Percentiles rank a stretch among this genome's conserved stretches.
These are phyloP conservation scores for Drosophila bipectinata DNA, from an alignment of 1,140 invertebrate species.

Conservation along the genomic window DNA sequence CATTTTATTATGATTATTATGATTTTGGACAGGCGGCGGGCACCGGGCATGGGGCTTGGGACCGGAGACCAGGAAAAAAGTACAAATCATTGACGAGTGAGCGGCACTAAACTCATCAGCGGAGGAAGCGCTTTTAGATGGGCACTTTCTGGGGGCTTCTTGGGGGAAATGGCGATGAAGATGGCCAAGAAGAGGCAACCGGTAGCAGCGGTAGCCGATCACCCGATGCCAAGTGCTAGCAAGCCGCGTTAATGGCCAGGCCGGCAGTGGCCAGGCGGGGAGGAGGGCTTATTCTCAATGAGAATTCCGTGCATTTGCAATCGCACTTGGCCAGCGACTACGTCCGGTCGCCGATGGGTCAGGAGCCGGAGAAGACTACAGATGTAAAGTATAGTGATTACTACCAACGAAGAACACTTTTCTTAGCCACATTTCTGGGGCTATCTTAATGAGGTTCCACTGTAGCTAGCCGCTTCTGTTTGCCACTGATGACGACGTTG, in stretches of 20 bases:
- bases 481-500: slow-evolving; percentile 71
- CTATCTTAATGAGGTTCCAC: background rate
- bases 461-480: slow-evolving; percentile 36
- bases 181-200: slow-evolving; percentile 45
- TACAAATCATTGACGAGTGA: slow-evolving; percentile 75
- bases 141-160: background rate
- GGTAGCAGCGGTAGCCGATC: slow-evolving; percentile 76
- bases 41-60: slow-evolving; percentile 49
- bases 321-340: slow-evolving; percentile 74
- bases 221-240: slow-evolving; percentile 48
- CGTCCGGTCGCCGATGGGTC: slow-evolving; percentile 71
- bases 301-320: slow-evolving; percentile 82
- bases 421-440: too few species aligned
- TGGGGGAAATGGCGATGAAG: slow-evolving; percentile 6
- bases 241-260: slow-evolving; percentile 72
- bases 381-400: slow-evolving; percentile 15
- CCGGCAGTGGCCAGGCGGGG: slow-evolving; percentile 17
- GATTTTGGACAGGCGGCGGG: slow-evolving; percentile 71
- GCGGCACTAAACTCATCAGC: slow-evolving; percentile 74
- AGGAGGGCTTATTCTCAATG: slow-evolving; percentile 58
- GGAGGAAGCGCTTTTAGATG: slow-evolving; percentile 32
- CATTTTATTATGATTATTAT: slow-evolving; percentile 83
- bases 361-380: slow-evolving; percentile 42
- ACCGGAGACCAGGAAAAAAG: slow-evolving; percentile 34
- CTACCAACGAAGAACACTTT: background rate